Evolutionary conservation across 2,797 vertebrate species (phyloP), one percentile per base, ranked within the genome.

Genomic region (Furcifer pardalis): DNA sequence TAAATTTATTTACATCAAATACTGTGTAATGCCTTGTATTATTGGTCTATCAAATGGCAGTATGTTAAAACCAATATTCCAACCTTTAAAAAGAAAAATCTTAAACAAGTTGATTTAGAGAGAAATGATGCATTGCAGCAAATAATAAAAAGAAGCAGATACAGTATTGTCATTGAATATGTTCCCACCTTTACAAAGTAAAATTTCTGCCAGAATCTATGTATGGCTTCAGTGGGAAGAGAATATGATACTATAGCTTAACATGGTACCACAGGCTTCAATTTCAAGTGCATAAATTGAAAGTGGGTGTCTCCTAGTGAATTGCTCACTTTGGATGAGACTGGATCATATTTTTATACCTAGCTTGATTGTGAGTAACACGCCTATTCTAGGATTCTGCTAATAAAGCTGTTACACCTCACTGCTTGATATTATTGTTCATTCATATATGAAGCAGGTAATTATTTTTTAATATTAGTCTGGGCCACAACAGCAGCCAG

Each of bases 281-380:
- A 77, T 62, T 12, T 44, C 15, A 0, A 6, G 52, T 52, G n/a
- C 37, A 2, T 27, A 68, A 87, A 72, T 42, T 21, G 30, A 81
- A 44, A 37, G 73, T 52, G 42, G 82, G 35, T 72, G 19, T 59
- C 32, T 68, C 21, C 72, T 13, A 76, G 44, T 7, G 79, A 78
- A 40, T 77, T 72, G 21, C 1, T 30, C 72, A 32, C 15, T 27
- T 59, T 6, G 42, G 66, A 66, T 3, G 66, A 65, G 19, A 21
- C 13, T 19, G 76, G 68, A 73, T 23, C n/a, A 1, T 72, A 21
- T 37, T 77, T 56, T 81, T 63, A 42, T 0, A 66, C 0, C 0
- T 32, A 60, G n/a, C 46, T 30, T 27, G 65, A 62, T 46, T 77
- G 65, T 46, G 73, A 8, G 25, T 71, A n/a, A 0, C 23, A 62